Base-by-base conservation (phyloP, 2,113 vertebrate species). In the Pedionomus torquatus region DNA sequence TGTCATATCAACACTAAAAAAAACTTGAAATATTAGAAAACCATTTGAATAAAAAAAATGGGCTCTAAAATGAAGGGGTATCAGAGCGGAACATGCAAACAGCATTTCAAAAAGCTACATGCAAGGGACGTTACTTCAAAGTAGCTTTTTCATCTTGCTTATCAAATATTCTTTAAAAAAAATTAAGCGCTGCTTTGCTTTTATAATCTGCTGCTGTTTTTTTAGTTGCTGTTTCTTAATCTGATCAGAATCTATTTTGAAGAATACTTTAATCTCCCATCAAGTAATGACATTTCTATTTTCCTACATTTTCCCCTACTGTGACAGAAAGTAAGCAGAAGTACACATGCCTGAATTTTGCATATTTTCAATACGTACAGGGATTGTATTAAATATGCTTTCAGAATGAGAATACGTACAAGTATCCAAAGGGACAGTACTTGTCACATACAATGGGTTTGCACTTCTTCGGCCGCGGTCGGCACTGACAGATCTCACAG, bases 401-500 rank as follows among this genome's bases (percentile, higher is more conserved):
- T 87, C 31, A 68, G 81, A 90, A 83, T 43, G 48, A 86, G 89
- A 94, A 97, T 97, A 98, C 99, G 96, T 98, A 99, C 99, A 99
- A 97, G 95, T 98, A 99, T 97, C 99, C 99, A 66, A 98, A 98
- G 4, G 99, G 98, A 97, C 99, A 99, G 87, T 98, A 96, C 97
- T 99, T 99, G 97, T 98, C 98, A 86, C 99, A 99, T 88, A 97
- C 95, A 61, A 98, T 74, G 46, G 98, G 98, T 89, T 98, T 99
- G 98, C 99, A 99, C 91, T 99, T 99, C 98, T 97, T 98, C 63
- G 98, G 98, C 28, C 98, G 97, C 1, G 98, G 98, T 46, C 99
- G 98, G 96, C 99, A 99, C 95, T 98, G 98, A 91, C 99, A 99
- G 94, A 98, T 97, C 81, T 98, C 98, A 89, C 99, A 99, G 97